Evolutionary conservation across 2,888 invertebrate species (phyloP), one percentile per base, ranked within the genome.

Genomic region (Sthenelais limicola): DNA sequence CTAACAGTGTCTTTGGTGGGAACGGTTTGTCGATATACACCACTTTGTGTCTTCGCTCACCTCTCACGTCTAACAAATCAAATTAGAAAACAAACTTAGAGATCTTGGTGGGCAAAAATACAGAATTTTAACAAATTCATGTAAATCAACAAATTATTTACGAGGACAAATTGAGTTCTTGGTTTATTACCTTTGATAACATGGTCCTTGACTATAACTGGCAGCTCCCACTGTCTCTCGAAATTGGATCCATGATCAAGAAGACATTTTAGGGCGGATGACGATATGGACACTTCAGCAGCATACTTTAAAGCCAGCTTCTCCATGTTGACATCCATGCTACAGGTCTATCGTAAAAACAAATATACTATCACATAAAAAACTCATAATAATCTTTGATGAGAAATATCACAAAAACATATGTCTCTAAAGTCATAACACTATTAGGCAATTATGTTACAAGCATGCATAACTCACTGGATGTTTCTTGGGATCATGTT

Each of bases 11-110:
- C 71, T 21, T 72, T 38, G 71, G 71, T 7, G 74, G 71, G 35
- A 83, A 74, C 35, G 83, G 82, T 58, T 82, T 81, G 71, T 83
- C 83, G 49, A 83, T 74, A 72, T 77, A 83, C 12, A 82, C 80
- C 9, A 82, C 78, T 54, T 79, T 80, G 51, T 81, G 80, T 32
- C 48, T 48, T 18, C 67, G 9, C 28, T 28, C 28, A 12, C 67
- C 67, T 1, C 49, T 9, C 15, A n/a, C 48, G 30, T 67, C 67
- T 67, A 48, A 30, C 26, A 66, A n/a, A n/a, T n/a, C n/a, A n/a
- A n/a, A n/a, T n/a, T n/a, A n/a, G n/a, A n/a, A n/a, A n/a, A n/a
- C n/a, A n/a, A n/a, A n/a, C n/a, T n/a, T n/a, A n/a, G n/a, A n/a
- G n/a, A n/a, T n/a, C n/a, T n/a, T n/a, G n/a, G n/a, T n/a, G n/a